Percentiles rank a stretch among this genome's conserved stretches.
Conservation (phyloP, 2,797 vertebrate genomes). For the Pampus argenteus region DNA sequence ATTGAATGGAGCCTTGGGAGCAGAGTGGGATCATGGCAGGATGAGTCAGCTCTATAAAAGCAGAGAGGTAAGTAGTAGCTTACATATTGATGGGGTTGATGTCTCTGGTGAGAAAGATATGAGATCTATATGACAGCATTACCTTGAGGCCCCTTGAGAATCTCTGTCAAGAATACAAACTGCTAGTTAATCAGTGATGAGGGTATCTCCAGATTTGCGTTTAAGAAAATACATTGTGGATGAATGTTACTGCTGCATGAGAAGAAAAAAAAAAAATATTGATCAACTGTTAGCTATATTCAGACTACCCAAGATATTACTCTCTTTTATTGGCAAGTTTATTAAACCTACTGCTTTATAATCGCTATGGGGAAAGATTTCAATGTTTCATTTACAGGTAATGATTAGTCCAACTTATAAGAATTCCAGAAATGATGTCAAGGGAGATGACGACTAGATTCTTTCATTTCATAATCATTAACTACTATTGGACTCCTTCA, state of each 20-base stretch:
- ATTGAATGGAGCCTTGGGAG: constrained; percentile 64
- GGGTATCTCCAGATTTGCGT: constrained; percentile 16
- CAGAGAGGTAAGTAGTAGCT: constrained; percentile 57
- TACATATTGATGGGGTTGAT: constrained; percentile 55
- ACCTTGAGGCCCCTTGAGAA: constrained; percentile 50
- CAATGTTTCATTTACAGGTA: constrained; percentile 53
- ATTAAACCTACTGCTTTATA: constrained; percentile 42
- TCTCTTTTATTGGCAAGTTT: constrained; percentile 21
- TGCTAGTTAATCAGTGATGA: constrained; percentile 32
- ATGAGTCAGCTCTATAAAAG: constrained; percentile 64
- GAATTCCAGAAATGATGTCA: constrained; percentile 43
- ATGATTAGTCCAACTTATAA: constrained; percentile 44
- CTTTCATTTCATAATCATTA: constrained; percentile 46
- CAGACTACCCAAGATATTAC: constrained; percentile 16
- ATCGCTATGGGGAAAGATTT: constrained; percentile 11
- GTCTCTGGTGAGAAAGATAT: constrained; percentile 44
- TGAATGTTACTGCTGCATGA: constrained; percentile 29
- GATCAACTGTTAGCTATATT: constrained; percentile 21
- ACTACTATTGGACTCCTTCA: constrained; percentile 23
- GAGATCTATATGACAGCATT: constrained; percentile 52
- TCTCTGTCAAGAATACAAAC: constrained; percentile 60
- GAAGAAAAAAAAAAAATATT: constrained; percentile 21
- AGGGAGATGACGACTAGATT: constrained; percentile 33
- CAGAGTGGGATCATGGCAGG: constrained; percentile 40
- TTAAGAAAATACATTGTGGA: constrained; percentile 17